Conservation (phyloP, 2,797 vertebrate species). For the Moxostoma hubbsi region DNA sequence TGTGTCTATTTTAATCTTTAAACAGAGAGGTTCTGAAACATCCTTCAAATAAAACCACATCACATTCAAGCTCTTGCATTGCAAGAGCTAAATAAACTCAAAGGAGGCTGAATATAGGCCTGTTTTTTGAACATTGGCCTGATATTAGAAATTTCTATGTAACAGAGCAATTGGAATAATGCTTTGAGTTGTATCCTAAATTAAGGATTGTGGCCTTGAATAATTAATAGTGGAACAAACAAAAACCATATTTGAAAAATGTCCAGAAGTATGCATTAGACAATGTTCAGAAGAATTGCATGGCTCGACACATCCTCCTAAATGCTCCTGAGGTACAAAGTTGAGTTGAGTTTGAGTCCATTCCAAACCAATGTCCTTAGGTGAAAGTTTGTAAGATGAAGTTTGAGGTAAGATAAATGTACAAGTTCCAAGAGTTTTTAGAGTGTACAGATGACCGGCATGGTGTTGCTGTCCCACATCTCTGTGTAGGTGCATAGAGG, state of each 20-base stretch:
- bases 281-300: neutral
- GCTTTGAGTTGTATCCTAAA: neutral
- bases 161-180: neutral
- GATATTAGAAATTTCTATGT: neutral
- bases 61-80: neutral
- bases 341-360: slow-evolving; percentile 24
- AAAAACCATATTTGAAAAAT: neutral
- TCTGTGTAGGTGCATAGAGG: slow-evolving; percentile 54
- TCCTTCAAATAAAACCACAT: neutral
- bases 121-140: neutral
- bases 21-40: neutral
- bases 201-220: neutral
- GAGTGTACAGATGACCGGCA: neutral
- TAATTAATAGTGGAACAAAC: neutral
- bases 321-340: neutral
- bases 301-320: neutral
- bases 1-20: neutral
- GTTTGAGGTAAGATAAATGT: slow-evolving; percentile 43
- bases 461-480: slow-evolving; percentile 42
- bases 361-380: neutral
- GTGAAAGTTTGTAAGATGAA: neutral
- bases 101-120: neutral
- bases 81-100: neutral
- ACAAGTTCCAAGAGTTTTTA: slow-evolving; percentile 30
- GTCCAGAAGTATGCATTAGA: neutral